Percentiles rank a stretch among this genome's conserved stretches.
These are phyloP conservation scores for Phoxinus phoxinus DNA, from an alignment of 2,113 vertebrate species.

Conservation along the genomic window DNA sequence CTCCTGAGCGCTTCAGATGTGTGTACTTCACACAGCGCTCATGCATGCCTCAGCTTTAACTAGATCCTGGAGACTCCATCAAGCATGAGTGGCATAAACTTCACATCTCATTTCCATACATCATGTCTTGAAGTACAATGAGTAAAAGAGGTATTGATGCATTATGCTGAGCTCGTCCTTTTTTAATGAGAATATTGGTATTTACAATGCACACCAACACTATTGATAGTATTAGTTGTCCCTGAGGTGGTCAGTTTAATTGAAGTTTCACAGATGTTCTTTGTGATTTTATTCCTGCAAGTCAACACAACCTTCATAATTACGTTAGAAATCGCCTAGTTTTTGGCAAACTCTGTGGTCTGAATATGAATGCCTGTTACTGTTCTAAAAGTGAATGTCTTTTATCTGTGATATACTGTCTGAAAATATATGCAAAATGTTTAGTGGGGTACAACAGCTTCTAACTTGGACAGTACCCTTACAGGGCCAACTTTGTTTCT, in stretches of 20 bases:
- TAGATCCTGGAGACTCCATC: conserved; percentile 3
- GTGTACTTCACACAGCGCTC: conserved; percentile 22
- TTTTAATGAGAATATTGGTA: conserved; percentile 39
- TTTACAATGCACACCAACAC: conserved; percentile 22
- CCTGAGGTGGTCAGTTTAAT: background rate
- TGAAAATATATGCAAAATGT: background rate
- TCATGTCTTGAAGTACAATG: conserved; percentile 27
- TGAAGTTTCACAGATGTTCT: background rate
- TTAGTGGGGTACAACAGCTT: background rate
- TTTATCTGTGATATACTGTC: background rate
- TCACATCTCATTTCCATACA: conserved; percentile 29
- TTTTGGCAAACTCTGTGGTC: background rate
- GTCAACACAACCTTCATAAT: background rate
- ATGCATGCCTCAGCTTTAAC: conserved; percentile 28
- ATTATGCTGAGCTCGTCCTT: conserved; percentile 42
- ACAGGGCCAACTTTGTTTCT: background rate
- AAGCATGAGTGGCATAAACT: conserved; percentile 22
- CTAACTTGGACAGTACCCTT: background rate
- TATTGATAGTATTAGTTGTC: background rate
- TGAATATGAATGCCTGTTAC: background rate
- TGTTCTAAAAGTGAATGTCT: background rate
- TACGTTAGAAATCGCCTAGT: background rate
- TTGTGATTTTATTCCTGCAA: background rate
- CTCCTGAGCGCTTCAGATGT: conserved; percentile 10
- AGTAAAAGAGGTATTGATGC: background rate